Evolutionary conservation across 2,888 invertebrate genomes (phyloP).

Genomic region (Himalopsyche anomala): DNA sequence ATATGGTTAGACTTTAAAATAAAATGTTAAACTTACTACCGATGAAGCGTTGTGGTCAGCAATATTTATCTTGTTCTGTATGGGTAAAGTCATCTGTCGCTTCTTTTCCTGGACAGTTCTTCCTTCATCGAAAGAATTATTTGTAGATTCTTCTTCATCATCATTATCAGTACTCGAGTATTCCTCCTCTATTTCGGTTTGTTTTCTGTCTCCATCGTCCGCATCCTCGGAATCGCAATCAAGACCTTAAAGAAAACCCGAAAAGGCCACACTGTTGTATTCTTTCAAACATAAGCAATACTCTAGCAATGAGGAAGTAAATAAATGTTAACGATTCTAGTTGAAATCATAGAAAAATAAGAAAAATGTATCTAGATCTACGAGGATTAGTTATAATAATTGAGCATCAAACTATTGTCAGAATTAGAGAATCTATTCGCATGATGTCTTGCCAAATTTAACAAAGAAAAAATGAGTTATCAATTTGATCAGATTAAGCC

Average conservation of each 20-base stretch:
- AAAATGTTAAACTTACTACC: constrained; percentile 45
- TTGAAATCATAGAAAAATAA: no score
- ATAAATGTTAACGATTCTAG: no score
- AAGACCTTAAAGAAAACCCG: constrained; percentile 18
- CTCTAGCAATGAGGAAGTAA: no score
- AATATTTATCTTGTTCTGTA: constrained; percentile 43
- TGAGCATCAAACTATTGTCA: no score
- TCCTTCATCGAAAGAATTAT: neutral
- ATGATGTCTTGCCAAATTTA: no score
- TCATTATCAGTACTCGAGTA: constrained; percentile 71
- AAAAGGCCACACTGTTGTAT: neutral
- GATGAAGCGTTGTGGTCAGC: constrained; percentile 48
- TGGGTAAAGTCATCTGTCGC: constrained; percentile 58
- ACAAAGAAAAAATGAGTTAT: no score
- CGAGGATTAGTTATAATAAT: no score
- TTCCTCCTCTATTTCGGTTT: constrained; percentile 66
- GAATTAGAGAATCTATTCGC: no score
- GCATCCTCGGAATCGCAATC: constrained; percentile 60
- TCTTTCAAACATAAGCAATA: no score
- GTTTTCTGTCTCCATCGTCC: constrained; percentile 61
- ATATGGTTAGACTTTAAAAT: no score
- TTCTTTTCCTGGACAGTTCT: constrained; percentile 51
- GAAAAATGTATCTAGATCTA: no score
- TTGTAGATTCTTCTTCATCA: constrained; percentile 31
- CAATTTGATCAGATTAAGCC: no score